Percentiles rank a stretch among this genome's conserved stretches.
Conservation (phyloP, 2,888 invertebrate genomes). For the Polyploca ridens region DNA sequence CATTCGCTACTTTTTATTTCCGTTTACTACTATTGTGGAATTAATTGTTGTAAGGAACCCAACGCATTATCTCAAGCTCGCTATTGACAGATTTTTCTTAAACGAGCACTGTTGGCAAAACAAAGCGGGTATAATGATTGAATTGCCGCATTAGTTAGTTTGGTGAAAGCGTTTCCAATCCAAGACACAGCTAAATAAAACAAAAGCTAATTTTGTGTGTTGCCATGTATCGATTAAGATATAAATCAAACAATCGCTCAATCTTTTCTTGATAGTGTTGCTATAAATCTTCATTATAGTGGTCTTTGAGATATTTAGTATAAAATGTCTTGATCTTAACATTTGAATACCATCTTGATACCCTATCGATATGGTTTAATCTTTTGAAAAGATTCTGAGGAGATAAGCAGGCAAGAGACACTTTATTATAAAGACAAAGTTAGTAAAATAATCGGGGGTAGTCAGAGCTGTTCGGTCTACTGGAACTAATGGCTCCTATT, state of each 20-base stretch:
- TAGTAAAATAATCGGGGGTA: no score
- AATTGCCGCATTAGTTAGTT: conserved; percentile 55
- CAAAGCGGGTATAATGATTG: conserved; percentile 60
- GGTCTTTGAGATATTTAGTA: background rate
- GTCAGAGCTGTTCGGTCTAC: no score
- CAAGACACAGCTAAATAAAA: conserved; percentile 41
- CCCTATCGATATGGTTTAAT: background rate
- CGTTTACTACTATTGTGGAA: no score
- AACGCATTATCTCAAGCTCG: conserved; percentile 25
- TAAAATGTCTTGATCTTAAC: background rate
- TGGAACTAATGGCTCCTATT: no score
- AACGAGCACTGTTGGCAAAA: conserved; percentile 51
- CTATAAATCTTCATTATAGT: conserved; percentile 12
- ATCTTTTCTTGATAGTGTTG: conserved; percentile 28
- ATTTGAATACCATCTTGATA: background rate
- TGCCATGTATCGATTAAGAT: conserved; percentile 29
- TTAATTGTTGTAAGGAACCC: conserved; percentile 13
- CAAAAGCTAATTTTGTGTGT: conserved; percentile 44
- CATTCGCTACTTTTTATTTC: no score
- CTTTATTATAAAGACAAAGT: no score
- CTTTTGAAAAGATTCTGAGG: background rate
- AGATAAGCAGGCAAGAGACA: background rate
- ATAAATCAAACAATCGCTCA: conserved; percentile 35
- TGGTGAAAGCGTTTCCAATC: conserved; percentile 54
- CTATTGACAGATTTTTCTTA: conserved; percentile 37